Base-by-base conservation (phyloP, 2,113 vertebrate species). In the Pachypanchax playfairii region DNA sequence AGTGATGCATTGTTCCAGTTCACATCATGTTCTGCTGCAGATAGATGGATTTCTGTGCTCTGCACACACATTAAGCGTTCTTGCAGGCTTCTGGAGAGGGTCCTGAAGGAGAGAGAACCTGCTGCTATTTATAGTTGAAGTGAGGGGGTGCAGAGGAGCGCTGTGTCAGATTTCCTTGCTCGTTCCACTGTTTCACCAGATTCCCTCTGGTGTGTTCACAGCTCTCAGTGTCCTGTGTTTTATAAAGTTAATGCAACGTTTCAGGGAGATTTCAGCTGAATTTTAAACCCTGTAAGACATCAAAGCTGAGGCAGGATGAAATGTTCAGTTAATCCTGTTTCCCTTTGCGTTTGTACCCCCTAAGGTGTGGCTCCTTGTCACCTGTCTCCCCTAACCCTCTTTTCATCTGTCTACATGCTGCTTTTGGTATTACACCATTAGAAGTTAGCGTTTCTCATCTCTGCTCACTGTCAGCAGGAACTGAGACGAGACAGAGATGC, bases 81-180 rank as follows among this genome's bases (percentile, higher is more conserved):
- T 38, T 35, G 39, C 18, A 69, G 60, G 36, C 69, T 50, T 71
- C 47, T 58, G 48, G 58, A 67, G 73, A 58, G 70, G 26, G 70
- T 77, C 50, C 53, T 63, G 2, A 31, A 77, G 76, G 57, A 82
- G 58, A 75, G 69, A 61, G 42, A 83, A 73, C 65, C 72, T 71
- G 58, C 29, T 69, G 84, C 89, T 91, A 90, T 90, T 90, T 87
- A 84, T 90, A 90, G 87, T 49, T 67, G 47, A 80, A 87, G 79
- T 69, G 67, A 66, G 67, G 73, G 79, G 84, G 79, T 77, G 81
- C 71, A 82, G 48, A 76, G 79, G 75, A 85, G 77, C 87, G 86
- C 88, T 89, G 84, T 83, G 85, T 87, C 84, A 89, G 84, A 72
- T 72, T 82, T 55, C 62, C 49, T 48, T 29, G 44, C 48, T 68